Evolutionary conservation across 2,888 invertebrate genomes (phyloP).

Genomic region (Caenorhabditis virilis): DNA sequence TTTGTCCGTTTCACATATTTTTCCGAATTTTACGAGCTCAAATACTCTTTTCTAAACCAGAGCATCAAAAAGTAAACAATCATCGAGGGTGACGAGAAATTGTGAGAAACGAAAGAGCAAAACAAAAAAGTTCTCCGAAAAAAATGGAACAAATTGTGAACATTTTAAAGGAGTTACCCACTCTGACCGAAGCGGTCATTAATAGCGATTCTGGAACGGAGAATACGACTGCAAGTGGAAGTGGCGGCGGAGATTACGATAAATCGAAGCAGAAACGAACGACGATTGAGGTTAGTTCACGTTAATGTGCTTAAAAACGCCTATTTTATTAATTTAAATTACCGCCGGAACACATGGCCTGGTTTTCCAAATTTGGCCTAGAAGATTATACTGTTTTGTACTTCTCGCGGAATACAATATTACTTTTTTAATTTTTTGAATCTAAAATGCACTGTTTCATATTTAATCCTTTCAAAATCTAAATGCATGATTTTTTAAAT

Average conservation of each 20-base stretch:
- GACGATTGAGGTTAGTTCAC: too few species aligned
- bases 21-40: too few species aligned
- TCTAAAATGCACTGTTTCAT: too few species aligned
- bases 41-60: neutral
- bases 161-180: slow-evolving; percentile 40
- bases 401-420: slow-evolving; percentile 15
- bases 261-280: neutral
- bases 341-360: neutral
- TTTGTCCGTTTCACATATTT: too few species aligned
- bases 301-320: too few species aligned
- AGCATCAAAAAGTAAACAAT: neutral
- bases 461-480: too few species aligned
- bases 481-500: too few species aligned
- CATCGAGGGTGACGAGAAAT: too few species aligned
- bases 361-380: neutral
- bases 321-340: neutral
- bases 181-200: slow-evolving; percentile 36
- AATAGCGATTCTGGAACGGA: too few species aligned
- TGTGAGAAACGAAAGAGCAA: neutral
- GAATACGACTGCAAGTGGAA: too few species aligned
- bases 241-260: neutral
- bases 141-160: slow-evolving; percentile 42
- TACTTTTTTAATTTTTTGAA: neutral
- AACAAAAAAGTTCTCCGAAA: slow-evolving; percentile 23
- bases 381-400: slow-evolving; percentile 8